Percentiles rank a stretch among this genome's conserved stretches.
Conservation (phyloP, 2,797 vertebrate genomes). For the Pteropus rufus region DNA sequence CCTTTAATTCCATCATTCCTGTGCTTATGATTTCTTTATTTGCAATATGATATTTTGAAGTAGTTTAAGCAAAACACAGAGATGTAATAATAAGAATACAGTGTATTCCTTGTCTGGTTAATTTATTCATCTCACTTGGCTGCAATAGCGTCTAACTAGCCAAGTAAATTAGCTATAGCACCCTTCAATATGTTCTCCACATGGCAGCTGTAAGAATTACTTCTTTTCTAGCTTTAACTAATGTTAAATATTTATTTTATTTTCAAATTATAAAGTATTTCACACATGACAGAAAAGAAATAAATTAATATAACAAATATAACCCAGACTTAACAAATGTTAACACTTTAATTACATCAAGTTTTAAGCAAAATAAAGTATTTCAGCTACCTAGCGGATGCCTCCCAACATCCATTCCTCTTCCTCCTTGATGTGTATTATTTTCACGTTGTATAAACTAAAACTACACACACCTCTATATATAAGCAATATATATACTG, state of each 20-base stretch:
- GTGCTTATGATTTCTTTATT: not conserved
- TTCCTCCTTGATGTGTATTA: not conserved
- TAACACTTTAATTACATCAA: not conserved
- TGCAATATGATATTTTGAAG: not conserved
- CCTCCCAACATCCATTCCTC: not conserved
- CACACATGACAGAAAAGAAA: not conserved
- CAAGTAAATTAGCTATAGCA: not conserved
- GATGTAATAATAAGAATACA: not conserved
- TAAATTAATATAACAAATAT: not conserved
- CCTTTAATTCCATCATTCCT: not conserved
- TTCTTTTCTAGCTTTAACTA: not conserved
- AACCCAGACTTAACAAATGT: not conserved
- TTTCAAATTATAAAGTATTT: not conserved
- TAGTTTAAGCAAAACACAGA: not conserved
- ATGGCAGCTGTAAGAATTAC: not conserved
- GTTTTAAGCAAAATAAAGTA: not conserved
- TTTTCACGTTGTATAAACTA: not conserved
- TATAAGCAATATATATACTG: not conserved
- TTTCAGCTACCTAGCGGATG: not conserved
- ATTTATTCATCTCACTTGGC: constrained; percentile 4
- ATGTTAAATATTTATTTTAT: not conserved
- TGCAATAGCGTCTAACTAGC: not conserved
- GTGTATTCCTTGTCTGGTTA: not conserved
- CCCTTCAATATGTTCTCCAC: not conserved
- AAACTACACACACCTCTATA: not conserved